Conservation (phyloP, 53 echinoderm and acorn worm species). For the Mesocentrotus franciscanus region DNA sequence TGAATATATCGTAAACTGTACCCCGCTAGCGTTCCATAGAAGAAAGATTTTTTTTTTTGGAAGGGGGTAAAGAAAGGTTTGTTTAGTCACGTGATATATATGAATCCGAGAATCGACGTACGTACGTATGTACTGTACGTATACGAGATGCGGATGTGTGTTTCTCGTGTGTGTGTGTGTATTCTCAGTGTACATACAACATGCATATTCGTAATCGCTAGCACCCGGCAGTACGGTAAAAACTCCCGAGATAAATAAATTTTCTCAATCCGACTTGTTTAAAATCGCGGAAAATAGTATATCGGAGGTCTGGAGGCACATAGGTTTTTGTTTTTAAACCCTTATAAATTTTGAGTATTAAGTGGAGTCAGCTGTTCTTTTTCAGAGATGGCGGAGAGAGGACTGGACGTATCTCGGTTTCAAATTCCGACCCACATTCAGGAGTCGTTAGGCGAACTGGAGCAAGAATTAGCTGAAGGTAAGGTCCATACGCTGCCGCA, state of each 20-base stretch:
- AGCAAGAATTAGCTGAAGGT: constrained; percentile 62
- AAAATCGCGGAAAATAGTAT: background rate
- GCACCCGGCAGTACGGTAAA: too few species aligned
- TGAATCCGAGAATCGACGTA: background rate
- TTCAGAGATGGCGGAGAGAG: constrained; percentile 58
- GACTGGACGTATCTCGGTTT: constrained; percentile 54
- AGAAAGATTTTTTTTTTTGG: too few species aligned
- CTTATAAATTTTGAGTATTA: background rate
- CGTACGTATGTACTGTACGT: background rate
- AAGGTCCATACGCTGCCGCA: constrained; percentile 20
- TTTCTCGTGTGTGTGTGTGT: background rate
- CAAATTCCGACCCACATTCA: constrained; percentile 63
- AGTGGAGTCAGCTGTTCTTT: background rate
- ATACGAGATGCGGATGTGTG: background rate
- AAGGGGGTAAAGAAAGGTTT: background rate
- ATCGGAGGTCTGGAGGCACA: background rate
- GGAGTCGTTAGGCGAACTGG: constrained; percentile 60
- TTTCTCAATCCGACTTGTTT: background rate
- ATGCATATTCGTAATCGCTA: background rate
- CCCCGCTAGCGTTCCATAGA: too few species aligned
- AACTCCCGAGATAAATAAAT: background rate
- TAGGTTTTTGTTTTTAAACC: background rate
- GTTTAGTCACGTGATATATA: constrained; percentile 20
- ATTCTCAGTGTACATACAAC: background rate
- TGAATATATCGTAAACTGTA: too few species aligned